phyloP scores from a whole-genome alignment of 2,888 invertebrate genomes.

The Bimastos eiseni region DNA sequence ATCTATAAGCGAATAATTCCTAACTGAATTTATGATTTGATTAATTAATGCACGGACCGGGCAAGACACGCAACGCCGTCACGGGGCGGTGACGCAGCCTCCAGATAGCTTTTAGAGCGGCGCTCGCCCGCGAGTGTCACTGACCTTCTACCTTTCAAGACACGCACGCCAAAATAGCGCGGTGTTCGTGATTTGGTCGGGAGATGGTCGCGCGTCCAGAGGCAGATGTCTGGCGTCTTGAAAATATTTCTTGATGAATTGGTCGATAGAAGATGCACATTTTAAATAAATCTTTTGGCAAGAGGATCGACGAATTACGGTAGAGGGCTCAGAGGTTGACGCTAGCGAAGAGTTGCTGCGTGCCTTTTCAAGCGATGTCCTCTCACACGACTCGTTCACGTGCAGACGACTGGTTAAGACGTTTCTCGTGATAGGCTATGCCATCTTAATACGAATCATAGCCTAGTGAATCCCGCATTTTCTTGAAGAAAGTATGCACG shows the following conservation, averaged over 20 bases:
- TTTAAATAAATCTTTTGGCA: constrained; percentile 13
- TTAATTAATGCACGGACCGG: not conserved
- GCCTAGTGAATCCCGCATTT: not conserved
- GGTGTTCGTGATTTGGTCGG: not conserved
- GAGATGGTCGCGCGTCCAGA: not conserved
- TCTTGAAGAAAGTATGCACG: not conserved
- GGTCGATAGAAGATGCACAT: not conserved
- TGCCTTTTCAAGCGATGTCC: not conserved
- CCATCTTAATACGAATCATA: not conserved
- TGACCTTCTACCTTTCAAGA: not conserved
- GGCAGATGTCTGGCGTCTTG: not conserved
- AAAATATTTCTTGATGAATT: not conserved
- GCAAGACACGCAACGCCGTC: not conserved
- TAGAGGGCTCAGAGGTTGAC: not conserved
- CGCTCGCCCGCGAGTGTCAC: not conserved
- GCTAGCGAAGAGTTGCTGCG: not conserved
- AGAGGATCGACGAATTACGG: not conserved
- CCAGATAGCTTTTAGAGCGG: not conserved
- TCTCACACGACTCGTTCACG: not conserved
- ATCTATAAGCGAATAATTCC: not conserved
- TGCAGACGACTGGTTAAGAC: not conserved
- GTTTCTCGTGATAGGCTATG: too few relatives aligned
- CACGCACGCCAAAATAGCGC: not conserved
- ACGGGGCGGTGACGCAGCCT: not conserved
- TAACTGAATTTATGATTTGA: not conserved